Conservation (phyloP, 2,797 vertebrate species). For the Masticophis lateralis region DNA sequence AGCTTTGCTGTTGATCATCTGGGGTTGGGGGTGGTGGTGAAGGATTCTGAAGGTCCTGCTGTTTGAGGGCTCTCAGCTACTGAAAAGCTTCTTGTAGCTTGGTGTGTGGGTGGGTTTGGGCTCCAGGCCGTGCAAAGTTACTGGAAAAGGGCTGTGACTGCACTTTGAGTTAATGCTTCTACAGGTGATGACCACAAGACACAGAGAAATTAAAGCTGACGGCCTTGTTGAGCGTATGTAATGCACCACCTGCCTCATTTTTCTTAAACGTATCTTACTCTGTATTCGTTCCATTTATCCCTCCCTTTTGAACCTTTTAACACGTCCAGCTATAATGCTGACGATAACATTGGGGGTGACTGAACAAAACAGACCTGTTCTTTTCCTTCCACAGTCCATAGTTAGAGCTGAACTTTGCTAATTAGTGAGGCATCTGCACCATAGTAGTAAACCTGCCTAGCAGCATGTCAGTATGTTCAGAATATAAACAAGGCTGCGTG, state of each 20-base stretch:
- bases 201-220: conserved; percentile 48
- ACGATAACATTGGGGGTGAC: not conserved
- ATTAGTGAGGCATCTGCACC: not conserved
- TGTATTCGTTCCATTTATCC: conserved; percentile 37
- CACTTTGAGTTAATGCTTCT: conserved; percentile 59
- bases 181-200: conserved; percentile 60
- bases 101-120: conserved; percentile 5
- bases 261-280: conserved; percentile 8
- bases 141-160: conserved; percentile 45
- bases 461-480: not conserved
- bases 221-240: conserved; percentile 57
- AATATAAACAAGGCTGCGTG: not conserved
- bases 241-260: conserved; percentile 42
- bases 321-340: conserved; percentile 10
- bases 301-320: conserved; percentile 6
- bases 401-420: conserved; percentile 21
- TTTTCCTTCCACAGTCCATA: not conserved
- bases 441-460: not conserved
- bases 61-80: not conserved
- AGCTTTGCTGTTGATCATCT: conserved; percentile 24
- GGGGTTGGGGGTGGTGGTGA: not conserved
- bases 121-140: conserved; percentile 6
- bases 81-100: not conserved
- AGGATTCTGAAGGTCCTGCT: not conserved
- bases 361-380: conserved; percentile 2